Base-by-base conservation (phyloP, 2,888 invertebrate genomes). In the Ennomos erosarius region DNA sequence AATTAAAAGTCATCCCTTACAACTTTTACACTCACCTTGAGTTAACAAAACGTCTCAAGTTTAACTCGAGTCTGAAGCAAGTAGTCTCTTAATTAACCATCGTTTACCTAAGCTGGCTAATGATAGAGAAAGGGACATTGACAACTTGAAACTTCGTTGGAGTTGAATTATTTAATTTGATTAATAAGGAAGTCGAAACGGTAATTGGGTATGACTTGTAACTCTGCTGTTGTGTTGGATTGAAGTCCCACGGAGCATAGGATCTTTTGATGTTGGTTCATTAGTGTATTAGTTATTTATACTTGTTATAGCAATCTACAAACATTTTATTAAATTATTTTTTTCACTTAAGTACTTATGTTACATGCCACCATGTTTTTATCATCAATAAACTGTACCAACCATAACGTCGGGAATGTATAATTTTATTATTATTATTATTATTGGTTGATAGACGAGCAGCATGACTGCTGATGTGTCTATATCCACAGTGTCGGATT, bases 21-120 rank as follows among this genome's bases (percentile, higher is more conserved):
- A 60, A 60, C 59, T 60, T 55, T 60, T 60, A 60, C 44, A 54
- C 59, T 50, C 46, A 55, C 59, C 59, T 47, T 52, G 37, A 55
- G 59, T 60, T 60, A 38, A 60, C 59, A 59, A 59, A 60, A 60
- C 55, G 51, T 48, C 54, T 66, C 68, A 73, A 75, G 71, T 69
- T 50, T 69, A 69, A 67, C 54, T 59, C 49, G 16, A 58, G 44
- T 63, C 63, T 62, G 63, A 70, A 74, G 64, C 64, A 70, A 71
- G 66, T 71, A 71, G 58, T 64, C 54, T 59, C 69, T 70, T 73
- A 75, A 77, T 76, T 77, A 73, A 71, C 71, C 69, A 62, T 65
- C 65, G 68, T 72, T 77, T 70, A 70, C 67, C 68, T 73, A 69
- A 69, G 72, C 67, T 55, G 61, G 55, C 67, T 73, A 74, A 73